Evolutionary conservation across 2,797 vertebrate genomes (phyloP).

Genomic region (Protosalanx chinensis): DNA sequence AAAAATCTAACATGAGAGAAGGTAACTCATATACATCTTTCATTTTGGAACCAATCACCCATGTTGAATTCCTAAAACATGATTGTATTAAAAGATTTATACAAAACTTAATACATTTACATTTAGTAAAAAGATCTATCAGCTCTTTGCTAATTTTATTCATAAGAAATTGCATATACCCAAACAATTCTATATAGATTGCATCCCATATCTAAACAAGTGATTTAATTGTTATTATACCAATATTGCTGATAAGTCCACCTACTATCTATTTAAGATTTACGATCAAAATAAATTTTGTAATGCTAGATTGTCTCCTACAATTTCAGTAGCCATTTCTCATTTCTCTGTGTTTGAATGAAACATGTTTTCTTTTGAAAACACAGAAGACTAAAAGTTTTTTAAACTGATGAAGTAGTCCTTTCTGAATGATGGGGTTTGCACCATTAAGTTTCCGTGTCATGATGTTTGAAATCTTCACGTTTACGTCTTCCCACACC

Average conservation of each 20-base stretch:
- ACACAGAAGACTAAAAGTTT: constrained; percentile 45
- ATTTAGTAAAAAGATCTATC: constrained; percentile 78
- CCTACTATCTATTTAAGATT: constrained; percentile 46
- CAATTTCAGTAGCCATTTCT: constrained; percentile 55
- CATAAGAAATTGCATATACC: constrained; percentile 85
- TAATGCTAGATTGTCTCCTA: constrained; percentile 75
- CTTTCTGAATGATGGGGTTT: constrained; percentile 72
- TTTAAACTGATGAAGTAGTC: constrained; percentile 50
- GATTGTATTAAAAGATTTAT: constrained; percentile 80
- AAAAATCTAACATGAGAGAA: constrained; percentile 69
- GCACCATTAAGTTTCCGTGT: constrained; percentile 90
- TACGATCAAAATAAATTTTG: constrained; percentile 62
- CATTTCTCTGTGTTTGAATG: constrained; percentile 48
- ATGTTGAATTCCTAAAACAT: constrained; percentile 68
- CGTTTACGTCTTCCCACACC: constrained; percentile 64
- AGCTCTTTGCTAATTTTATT: constrained; percentile 68
- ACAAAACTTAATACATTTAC: constrained; percentile 78
- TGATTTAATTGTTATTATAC: constrained; percentile 64
- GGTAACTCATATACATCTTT: constrained; percentile 61
- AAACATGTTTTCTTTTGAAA: constrained; percentile 44
- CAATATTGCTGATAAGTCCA: constrained; percentile 75
- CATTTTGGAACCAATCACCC: constrained; percentile 56
- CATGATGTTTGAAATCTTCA: constrained; percentile 85
- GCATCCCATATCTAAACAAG: constrained; percentile 76
- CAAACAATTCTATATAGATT: constrained; percentile 71